Conservation (phyloP, 2,888 invertebrate genomes). For the Allacma fusca region DNA sequence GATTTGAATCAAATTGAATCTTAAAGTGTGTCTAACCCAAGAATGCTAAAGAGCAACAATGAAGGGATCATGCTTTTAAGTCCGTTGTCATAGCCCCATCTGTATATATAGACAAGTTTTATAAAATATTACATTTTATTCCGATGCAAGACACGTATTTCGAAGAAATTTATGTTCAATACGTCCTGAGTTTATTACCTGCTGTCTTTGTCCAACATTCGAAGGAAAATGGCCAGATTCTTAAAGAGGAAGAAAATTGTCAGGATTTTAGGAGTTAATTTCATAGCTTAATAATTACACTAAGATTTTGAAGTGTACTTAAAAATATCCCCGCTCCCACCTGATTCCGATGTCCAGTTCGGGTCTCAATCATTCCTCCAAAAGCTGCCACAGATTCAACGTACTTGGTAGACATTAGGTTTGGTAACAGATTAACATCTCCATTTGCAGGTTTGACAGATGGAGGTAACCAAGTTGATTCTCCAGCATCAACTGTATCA, state of each 20-base stretch:
- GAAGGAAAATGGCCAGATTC: conserved; percentile 73
- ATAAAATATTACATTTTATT: too few relatives aligned
- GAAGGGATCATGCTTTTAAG: conserved; percentile 10
- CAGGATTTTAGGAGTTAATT: conserved; percentile 5
- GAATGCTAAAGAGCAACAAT: conserved; percentile 12
- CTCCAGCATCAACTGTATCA: conserved; percentile 75
- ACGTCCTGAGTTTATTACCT: too few relatives aligned
- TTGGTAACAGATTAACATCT: conserved; percentile 45
- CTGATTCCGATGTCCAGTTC: conserved; percentile 76
- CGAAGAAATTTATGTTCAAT: too few relatives aligned
- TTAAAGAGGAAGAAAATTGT: conserved; percentile 9
- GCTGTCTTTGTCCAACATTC: conserved; percentile 79
- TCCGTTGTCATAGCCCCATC: conserved; percentile 10
- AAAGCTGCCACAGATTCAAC: conserved; percentile 61
- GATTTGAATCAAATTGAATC: too few relatives aligned
- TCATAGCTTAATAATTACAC: too few relatives aligned
- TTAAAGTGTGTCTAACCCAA: not conserved
- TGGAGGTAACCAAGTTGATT: conserved; percentile 74
- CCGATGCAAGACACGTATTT: too few relatives aligned
- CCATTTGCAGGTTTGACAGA: conserved; percentile 61
- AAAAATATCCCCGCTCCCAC: too few relatives aligned
- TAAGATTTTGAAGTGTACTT: too few relatives aligned
- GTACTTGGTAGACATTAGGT: conserved; percentile 53
- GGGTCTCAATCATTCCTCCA: conserved; percentile 74
- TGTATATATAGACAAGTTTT: too few relatives aligned